phyloP scores from a whole-genome alignment of 2,113 vertebrate species.

The Crotalus viridis region DNA sequence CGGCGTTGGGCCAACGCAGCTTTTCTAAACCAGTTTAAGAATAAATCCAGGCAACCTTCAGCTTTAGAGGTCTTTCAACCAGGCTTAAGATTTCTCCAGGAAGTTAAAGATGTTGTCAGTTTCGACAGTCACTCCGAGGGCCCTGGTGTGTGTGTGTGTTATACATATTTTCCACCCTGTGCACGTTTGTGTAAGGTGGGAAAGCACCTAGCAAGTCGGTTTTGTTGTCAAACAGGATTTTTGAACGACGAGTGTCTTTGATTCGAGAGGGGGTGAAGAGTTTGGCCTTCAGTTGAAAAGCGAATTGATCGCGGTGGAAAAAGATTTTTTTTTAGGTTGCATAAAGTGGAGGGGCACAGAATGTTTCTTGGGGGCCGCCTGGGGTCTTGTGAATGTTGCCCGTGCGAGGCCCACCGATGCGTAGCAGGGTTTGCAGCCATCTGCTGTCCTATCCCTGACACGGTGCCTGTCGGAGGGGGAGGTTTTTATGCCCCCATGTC shows the following conservation, averaged over 20 bases:
- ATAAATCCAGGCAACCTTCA: not conserved
- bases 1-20: accelerated
- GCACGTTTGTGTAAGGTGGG: not conserved
- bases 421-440: not conserved
- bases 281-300: not conserved
- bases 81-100: not conserved
- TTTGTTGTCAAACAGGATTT: not conserved
- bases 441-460: not conserved
- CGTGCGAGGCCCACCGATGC: not conserved
- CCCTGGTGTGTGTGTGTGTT: not conserved
- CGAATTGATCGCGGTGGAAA: not conserved
- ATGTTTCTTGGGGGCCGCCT: not conserved
- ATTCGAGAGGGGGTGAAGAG: not conserved
- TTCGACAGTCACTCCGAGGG: not conserved
- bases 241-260: not conserved
- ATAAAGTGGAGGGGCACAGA: not conserved
- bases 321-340: not conserved
- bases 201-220: not conserved
- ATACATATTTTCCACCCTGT: not conserved
- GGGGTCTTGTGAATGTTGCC: not conserved
- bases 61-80: not conserved
- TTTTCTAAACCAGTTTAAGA: not conserved
- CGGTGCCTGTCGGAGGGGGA: not conserved
- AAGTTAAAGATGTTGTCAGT: not conserved
- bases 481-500: not conserved